A percentile compares a stretch with the other conserved stretches of the same genome.
Evolutionary conservation across 2,888 invertebrate genomes (phyloP).

Genomic region (Dasysyrphus tricinctus): DNA sequence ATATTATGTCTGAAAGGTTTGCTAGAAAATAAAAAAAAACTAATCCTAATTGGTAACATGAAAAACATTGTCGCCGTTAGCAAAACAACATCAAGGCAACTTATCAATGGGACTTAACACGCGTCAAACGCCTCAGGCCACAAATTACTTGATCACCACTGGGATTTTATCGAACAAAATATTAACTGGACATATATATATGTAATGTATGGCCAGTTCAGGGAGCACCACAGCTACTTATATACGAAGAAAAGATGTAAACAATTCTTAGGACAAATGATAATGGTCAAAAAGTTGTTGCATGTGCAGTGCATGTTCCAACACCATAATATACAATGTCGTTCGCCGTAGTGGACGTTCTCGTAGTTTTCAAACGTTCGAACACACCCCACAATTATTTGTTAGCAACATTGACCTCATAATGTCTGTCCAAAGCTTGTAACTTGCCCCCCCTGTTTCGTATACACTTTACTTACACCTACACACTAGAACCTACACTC

Average conservation of each 20-base stretch:
- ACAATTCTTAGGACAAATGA: slow-evolving; percentile 69
- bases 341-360: not conserved
- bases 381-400: slow-evolving; percentile 65
- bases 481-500: slow-evolving; percentile 28
- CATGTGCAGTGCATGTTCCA: slow-evolving; percentile 61
- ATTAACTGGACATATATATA: slow-evolving; percentile 41
- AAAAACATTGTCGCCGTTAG: slow-evolving; percentile 3
- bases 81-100: slow-evolving; percentile 13
- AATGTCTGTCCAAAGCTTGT: slow-evolving; percentile 65
- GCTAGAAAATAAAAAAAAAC: not conserved
- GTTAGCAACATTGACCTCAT: slow-evolving; percentile 71
- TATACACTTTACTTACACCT: not conserved
- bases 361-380: slow-evolving; percentile 44
- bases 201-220: not conserved
- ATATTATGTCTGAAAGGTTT: not conserved
- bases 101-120: slow-evolving; percentile 42
- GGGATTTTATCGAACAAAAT: slow-evolving; percentile 18
- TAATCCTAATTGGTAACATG: slow-evolving; percentile 18
- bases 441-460: not conserved
- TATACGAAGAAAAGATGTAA: slow-evolving; percentile 44
- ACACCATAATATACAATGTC: slow-evolving; percentile 28
- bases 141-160: slow-evolving; percentile 47
- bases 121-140: slow-evolving; percentile 35
- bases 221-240: not conserved
- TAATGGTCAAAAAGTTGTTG: slow-evolving; percentile 69